These are phyloP conservation scores for Euphydryas editha DNA, from an alignment of 2,888 invertebrate species.

Conservation along the genomic window DNA sequence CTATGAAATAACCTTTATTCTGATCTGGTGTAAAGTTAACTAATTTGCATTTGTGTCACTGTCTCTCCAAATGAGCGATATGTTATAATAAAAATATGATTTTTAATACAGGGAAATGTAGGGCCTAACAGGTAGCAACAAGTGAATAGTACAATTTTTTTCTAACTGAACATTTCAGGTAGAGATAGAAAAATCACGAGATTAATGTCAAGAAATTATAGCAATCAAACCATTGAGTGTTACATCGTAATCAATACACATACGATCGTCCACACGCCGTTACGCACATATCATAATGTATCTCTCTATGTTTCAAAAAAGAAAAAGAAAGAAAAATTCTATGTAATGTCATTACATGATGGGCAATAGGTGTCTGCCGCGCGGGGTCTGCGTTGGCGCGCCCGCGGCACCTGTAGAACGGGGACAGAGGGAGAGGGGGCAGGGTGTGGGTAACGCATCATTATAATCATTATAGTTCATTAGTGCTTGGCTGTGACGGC, in stretches of 20 bases:
- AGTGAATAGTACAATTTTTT: no score
- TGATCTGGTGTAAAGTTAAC: no score
- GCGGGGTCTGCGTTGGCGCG: slow-evolving; percentile 57
- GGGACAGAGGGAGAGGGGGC: slow-evolving; percentile 59
- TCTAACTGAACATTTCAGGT: no score
- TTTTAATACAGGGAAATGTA: no score
- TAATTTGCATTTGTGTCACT: no score
- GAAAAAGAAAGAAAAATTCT: slow-evolving; percentile 75
- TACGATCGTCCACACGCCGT: slow-evolving; percentile 78
- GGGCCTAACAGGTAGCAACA: no score
- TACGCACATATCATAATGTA: slow-evolving; percentile 82
- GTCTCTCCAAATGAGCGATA: no score
- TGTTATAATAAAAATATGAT: no score
- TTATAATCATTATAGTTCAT: slow-evolving; percentile 47
- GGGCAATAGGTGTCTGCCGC: slow-evolving; percentile 65
- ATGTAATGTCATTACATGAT: slow-evolving; percentile 78
- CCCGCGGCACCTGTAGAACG: slow-evolving; percentile 65
- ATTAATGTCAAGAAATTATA: slow-evolving; percentile 32
- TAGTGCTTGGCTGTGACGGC: slow-evolving; percentile 35
- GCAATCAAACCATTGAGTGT: slow-evolving; percentile 59
- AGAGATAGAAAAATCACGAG: no score
- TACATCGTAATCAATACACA: slow-evolving; percentile 75
- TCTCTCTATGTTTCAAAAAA: slow-evolving; percentile 76
- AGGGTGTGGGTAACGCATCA: slow-evolving; percentile 54
- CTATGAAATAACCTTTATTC: no score